Evolutionary conservation across 1,140 invertebrate species (phyloP).

Genomic region (Drosophila lacteicornis): DNA sequence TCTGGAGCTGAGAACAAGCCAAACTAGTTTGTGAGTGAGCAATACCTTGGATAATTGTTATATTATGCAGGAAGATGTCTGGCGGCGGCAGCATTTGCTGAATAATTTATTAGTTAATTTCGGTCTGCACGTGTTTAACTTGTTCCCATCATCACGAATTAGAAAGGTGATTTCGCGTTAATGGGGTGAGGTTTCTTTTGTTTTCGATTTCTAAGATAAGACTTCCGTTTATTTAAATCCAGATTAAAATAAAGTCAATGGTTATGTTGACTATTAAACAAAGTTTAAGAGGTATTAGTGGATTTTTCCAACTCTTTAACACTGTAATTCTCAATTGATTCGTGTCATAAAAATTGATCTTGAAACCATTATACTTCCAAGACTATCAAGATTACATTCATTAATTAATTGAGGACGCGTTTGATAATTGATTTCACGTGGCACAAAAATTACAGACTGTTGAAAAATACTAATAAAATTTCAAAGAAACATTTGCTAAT

Average conservation of each 20-base stretch:
- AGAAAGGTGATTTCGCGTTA: conserved; percentile 41
- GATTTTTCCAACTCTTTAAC: not conserved
- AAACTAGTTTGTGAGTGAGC: conserved; percentile 43
- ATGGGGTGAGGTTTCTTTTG: conserved; percentile 8
- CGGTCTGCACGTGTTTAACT: conserved; percentile 37
- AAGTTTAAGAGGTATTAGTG: not conserved
- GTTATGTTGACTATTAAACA: not conserved
- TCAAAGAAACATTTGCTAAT: not conserved
- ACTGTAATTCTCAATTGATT: not conserved
- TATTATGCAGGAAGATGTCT: conserved; percentile 31
- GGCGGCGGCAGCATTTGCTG: conserved; percentile 8
- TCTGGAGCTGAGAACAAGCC: conserved; percentile 40
- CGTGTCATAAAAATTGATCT: not conserved
- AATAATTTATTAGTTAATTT: conserved; percentile 34
- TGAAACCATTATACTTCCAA: not conserved
- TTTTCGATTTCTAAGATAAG: not conserved
- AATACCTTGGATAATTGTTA: conserved; percentile 22
- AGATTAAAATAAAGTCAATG: not conserved
- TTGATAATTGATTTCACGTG: not conserved
- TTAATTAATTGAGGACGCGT: not conserved
- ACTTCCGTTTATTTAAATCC: conserved; percentile 17
- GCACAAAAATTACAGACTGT: not conserved
- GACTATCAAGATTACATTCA: not conserved
- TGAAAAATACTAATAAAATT: not conserved
- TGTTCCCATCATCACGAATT: conserved; percentile 14